Evolutionary conservation across 2,888 invertebrate species (phyloP), one percentile per base, ranked within the genome.

Genomic region (Chloroclysta siterata): DNA sequence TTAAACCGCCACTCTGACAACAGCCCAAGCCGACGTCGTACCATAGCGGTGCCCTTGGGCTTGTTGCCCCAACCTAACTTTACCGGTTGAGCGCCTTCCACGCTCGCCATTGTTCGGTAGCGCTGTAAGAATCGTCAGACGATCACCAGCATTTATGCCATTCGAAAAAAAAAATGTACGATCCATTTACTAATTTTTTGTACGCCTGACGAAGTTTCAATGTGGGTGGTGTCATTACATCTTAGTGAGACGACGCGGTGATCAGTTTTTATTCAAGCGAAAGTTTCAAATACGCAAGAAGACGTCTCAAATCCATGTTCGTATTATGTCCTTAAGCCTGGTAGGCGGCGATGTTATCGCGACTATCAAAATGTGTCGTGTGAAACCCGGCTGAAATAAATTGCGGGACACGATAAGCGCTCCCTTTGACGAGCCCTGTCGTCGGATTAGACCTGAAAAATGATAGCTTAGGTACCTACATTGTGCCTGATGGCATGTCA

Each of bases 391-490:
- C 71, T 81, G 83, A 89, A 89, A 91, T 90, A 91, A 92, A 93
- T 93, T 90, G 88, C 83, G 85, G 82, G 74, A 77, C 78, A 79
- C 86, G 90, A 90, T 90, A 90, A 92, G 90, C 90, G 90, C 80
- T 88, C 89, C 85, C 90, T 92, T 91, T 92, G 90, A 92, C 91
- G 90, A 90, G 84, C 70, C 81, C 83, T 85, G 88, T 88, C 88
- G 84, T 81, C 84, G 90, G 91, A 92, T 93, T 91, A 92, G 83
- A 86, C 73, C 84, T 92, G 92, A 93, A 92, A 93, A 92, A 92
- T 92, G 88, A 90, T 88, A 84, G 90, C 90, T 87, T 85, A 53
- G 14, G 10, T 36, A 87, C 80, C 78, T 79, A 75, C 72, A 67
- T 69, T 71, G 73, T 78, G 79, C 33, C 59, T 60, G 60, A 52